Evolutionary conservation across 2,888 invertebrate genomes (phyloP), one percentile per base, ranked within the genome.

Genomic region (Drosophila affinis): DNA sequence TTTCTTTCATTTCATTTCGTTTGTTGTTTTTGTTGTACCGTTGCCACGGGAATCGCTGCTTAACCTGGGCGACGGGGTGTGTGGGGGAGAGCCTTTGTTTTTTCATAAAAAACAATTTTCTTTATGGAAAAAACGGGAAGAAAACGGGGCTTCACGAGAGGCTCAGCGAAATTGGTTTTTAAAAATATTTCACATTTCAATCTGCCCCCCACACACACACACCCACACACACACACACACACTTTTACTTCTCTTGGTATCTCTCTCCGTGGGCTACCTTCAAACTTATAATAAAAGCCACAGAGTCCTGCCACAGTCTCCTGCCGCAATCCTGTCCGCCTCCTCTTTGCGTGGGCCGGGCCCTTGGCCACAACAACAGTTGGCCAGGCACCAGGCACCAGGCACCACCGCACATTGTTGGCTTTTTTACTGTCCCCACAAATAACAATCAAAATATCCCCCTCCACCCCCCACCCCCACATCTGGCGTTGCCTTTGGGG

Each of bases 131-230:
- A n/a, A 14, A 14, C 21, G 21, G 21, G 3, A 14, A 2, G 10
- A 4, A 12, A 12, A 7, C 39, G 14, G 14, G 39, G 24, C 56
- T 24, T 54, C 17, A 34, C 29, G 9, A 27, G n/a, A 51, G 75
- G 79, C 88, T 79, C 81, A 87, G 68, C 85, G 79, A 90, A 90
- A 90, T 90, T 90, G 90, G 86, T 90, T 90, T 90, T 90, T 81
- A 77, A 39, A 90, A 87, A 89, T 90, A 79, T 89, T 90, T 83
- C 84, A 83, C 81, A 84, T 81, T 84, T 82, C 80, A 88, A 90
- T 87, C 89, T 89, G 79, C 84, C 62, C 62, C 70, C 48, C n/a
- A n/a, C n/a, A n/a, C n/a, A n/a, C n/a, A 56, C 64, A 62, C 53
- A 17, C 56, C 17, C 32, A 32, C 57, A 18, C 17, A 14, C 29